Base-by-base conservation (phyloP, 2,888 invertebrate genomes). In the Dicranocentrus wangi region DNA sequence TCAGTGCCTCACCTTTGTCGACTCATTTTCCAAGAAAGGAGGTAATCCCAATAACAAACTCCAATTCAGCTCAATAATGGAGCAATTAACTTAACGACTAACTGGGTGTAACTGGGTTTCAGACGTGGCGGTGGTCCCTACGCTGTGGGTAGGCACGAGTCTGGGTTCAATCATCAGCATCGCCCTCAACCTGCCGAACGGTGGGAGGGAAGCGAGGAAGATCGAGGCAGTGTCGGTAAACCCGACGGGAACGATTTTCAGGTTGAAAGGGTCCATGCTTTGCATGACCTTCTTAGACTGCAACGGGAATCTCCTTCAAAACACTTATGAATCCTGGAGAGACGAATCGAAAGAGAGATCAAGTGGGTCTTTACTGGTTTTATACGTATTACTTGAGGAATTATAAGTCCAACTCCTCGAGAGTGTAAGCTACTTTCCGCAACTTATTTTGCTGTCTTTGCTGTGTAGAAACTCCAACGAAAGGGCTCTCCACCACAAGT, bases 81-180 rank as follows among this genome's bases (percentile, higher is more conserved):
- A n/a, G 17, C 8, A 53, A 53, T 15, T 7, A n/a, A n/a, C n/a
- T n/a, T n/a, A n/a, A n/a, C n/a, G n/a, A n/a, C n/a, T n/a, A n/a
- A n/a, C n/a, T n/a, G n/a, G n/a, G n/a, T n/a, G n/a, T n/a, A n/a
- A n/a, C n/a, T n/a, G n/a, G n/a, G n/a, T 73, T 88, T 25, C 89
- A 97, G 98, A 98, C 90, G 93, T 94, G 87, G 92, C 93, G 89
- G 92, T 93, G 87, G 91, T 94, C 88, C 97, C 99, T 86, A 97
- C 97, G 87, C 91, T 99, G 86, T 99, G 99, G 99, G 94, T 99
- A 87, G 99, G 99, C 87, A 99, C 98, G 87, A 97, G 96, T 89
- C 92, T 96, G 87, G 99, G 99, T 87, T 97, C 98, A 81, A 95
- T 98, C 88, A 92, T 99, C 88, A 96, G 97, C 84, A 93, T 99